phyloP scores from a whole-genome alignment of 2,888 invertebrate species.

The Noctua fimbriata region DNA sequence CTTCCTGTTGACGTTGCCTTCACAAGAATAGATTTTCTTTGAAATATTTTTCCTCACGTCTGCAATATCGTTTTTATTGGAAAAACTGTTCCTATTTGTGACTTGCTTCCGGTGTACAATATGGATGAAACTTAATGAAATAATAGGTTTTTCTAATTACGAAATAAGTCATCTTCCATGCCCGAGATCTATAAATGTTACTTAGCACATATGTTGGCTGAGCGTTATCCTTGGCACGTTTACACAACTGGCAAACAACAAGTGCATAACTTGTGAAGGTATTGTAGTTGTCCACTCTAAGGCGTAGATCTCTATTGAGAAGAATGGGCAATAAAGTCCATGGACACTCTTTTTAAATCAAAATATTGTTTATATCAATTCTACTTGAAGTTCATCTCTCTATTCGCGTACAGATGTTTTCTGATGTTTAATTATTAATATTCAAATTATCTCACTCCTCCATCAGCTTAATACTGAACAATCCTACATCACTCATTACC shows the following conservation, averaged over 20 bases:
- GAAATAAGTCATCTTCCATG: neutral
- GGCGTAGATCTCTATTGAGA: no score
- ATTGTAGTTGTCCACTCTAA: no score
- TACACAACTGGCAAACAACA: neutral
- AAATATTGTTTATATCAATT: no score
- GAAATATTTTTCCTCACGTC: conserved; percentile 15
- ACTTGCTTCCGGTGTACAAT: neutral
- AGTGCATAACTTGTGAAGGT: neutral
- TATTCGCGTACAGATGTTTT: neutral
- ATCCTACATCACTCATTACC: neutral
- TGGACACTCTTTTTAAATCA: no score
- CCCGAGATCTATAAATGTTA: neutral
- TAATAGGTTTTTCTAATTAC: neutral
- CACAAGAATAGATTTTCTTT: conserved; percentile 26
- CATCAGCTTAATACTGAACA: neutral
- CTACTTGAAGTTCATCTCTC: neutral
- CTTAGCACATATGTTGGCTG: neutral
- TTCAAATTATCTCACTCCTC: neutral
- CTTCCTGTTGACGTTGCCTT: conserved; percentile 37
- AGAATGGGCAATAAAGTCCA: no score
- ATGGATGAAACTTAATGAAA: neutral
- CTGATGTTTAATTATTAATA: neutral
- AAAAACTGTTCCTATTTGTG: neutral
- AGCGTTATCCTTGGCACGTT: neutral
- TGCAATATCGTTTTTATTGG: conserved; percentile 10